These are phyloP conservation scores for Euwallacea fornicatus DNA, from an alignment of 1,140 invertebrate species.

Conservation along the genomic window DNA sequence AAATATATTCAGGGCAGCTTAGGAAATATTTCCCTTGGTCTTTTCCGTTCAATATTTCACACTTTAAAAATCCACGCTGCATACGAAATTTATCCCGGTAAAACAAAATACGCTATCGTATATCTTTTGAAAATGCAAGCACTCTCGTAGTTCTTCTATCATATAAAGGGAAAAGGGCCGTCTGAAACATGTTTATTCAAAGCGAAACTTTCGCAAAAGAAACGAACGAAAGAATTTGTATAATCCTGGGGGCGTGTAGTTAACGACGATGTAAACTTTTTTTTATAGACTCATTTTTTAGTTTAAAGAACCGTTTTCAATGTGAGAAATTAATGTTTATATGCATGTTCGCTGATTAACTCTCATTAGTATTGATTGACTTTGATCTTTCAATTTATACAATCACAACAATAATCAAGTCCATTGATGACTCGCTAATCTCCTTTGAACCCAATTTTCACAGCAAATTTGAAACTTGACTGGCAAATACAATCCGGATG, in stretches of 20 bases:
- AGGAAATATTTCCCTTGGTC: constrained; percentile 32
- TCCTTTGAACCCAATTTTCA: too few species aligned
- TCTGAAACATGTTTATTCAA: constrained; percentile 20
- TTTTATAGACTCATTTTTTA: not conserved
- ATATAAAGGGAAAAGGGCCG: constrained; percentile 1
- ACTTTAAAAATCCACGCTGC: constrained; percentile 32
- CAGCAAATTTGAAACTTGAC: too few species aligned
- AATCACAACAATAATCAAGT: too few species aligned
- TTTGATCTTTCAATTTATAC: too few species aligned
- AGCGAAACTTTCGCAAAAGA: constrained; percentile 2
- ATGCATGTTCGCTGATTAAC: too few species aligned
- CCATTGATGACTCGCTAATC: too few species aligned
- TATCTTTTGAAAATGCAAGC: constrained; percentile 23
- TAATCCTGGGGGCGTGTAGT: not conserved
- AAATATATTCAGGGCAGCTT: constrained; percentile 32
- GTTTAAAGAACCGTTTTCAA: too few species aligned
- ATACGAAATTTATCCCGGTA: constrained; percentile 27
- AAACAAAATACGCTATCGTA: constrained; percentile 27
- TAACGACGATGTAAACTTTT: not conserved
- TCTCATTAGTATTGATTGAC: too few species aligned
- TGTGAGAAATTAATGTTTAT: too few species aligned
- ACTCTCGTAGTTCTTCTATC: constrained; percentile 9
- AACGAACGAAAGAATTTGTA: not conserved
- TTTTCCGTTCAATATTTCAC: constrained; percentile 31
- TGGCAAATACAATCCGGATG: too few species aligned